Base-by-base conservation (phyloP, 2,888 invertebrate species). In the Lamellibrachia columna region DNA sequence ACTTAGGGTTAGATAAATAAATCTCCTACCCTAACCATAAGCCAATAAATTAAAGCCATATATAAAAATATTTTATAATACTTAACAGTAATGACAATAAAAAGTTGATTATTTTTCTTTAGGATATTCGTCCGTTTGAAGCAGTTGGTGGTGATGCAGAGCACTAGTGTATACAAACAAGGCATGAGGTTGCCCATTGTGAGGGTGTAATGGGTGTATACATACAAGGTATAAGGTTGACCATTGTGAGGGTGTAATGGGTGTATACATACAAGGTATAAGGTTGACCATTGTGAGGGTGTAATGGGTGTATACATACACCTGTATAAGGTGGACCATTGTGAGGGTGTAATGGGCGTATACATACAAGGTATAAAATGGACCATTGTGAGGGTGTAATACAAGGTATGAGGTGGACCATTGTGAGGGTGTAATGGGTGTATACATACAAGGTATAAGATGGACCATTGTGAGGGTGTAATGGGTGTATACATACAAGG, bases 111-210 rank as follows among this genome's bases (percentile, higher is more conserved):
- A 40, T 40, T 40, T 40, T 40, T 40, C 0, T 40, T 40, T 40
- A 40, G 40, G 40, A 40, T 40, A 40, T 40, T 40, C 40, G 40
- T 40, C 40, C 40, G 40, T 40, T 40, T 40, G 40, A 40, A 40
- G 40, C 40, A 40, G 40, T 40, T 40, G 40, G 40, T 40, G 40
- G 40, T 40, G 40, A 28, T 28, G 28, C 28, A 28, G 28, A 28
- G 28, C 28, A 28, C 28, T 28, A 28, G 15, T 7, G 60, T 60
- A 60, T 60, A 60, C 60, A 60, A 7, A 60, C 60, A 8, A 95
- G 99, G 99, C 96, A 99, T 98, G 92, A 99, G 97, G 94, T 98
- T 97, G 93, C 98, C 98, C 96, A 98, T 98, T 40, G 99, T 98
- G 93, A 99, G 97, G 0, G 98, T 97, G 92, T 55, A 55, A 55